phyloP scores from a whole-genome alignment of 1,140 invertebrate species.

The Eufriesea mexicana region DNA sequence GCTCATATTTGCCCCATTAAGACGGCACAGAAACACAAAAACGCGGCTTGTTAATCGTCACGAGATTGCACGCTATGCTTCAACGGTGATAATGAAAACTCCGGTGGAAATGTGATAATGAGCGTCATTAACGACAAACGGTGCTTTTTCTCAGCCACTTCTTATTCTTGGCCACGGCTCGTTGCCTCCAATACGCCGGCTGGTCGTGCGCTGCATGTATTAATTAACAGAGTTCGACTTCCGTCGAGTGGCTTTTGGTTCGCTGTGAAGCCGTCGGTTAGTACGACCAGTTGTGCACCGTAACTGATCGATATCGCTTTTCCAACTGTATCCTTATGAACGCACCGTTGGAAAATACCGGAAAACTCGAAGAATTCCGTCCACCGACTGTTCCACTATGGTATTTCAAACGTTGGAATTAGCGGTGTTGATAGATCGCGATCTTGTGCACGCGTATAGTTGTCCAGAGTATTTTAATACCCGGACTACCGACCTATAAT shows the following conservation, averaged over 20 bases:
- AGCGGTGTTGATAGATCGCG: no score
- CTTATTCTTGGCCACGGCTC: neutral
- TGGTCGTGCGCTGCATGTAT: neutral
- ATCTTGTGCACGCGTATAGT: no score
- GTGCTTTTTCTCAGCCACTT: constrained; percentile 11
- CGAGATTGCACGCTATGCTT: neutral
- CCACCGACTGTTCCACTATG: fast-evolving
- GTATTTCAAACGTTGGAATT: neutral
- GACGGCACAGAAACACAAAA: neutral
- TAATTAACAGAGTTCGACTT: constrained; percentile 32
- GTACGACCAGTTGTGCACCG: neutral
- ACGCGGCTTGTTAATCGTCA: neutral
- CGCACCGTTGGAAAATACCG: neutral
- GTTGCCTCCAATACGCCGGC: neutral
- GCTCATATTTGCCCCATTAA: neutral
- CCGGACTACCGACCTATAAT: no score
- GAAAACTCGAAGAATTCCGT: neutral
- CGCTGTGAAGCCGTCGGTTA: neutral
- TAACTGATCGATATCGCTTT: constrained; percentile 2
- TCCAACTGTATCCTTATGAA: neutral
- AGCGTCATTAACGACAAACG: constrained; percentile 35
- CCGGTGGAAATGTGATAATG: constrained; percentile 18
- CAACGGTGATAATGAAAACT: constrained; percentile 23
- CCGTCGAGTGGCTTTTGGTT: neutral
- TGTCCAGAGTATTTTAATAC: no score